Base-by-base conservation (phyloP, 1,140 invertebrate species). In the Physella acuta region DNA sequence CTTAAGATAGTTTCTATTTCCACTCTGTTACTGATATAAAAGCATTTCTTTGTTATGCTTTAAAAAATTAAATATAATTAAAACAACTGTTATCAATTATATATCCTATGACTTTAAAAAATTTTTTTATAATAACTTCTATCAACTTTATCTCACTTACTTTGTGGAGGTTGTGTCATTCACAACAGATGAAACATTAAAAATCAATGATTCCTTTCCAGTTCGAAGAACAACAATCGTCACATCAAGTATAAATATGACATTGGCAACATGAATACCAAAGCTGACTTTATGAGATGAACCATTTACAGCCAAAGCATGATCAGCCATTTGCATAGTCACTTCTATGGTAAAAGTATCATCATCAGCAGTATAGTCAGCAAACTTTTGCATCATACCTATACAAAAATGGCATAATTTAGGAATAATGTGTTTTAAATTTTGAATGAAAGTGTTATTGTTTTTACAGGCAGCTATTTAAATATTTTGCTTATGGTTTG, bases 241-340 rank as follows among this genome's bases (percentile, higher is more conserved):
- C 3, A 72, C 37, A 17, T 77, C 71, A 30, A 68, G 61, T 28
- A 77, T 69, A 49, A 73, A 65, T 24, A 78, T 73, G 58, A 59
- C 69, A 20, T 39, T 60, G 24, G 73, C 71, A n/a, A 76, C 59
- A 26, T 76, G 74, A 1, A 70, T 55, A n/a, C 75, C 75, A 28
- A 80, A 68, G 37, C 75, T 77, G 65, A 76, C 44, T 20, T 44
- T 61, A 34, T 75, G 59, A 14, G n/a, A 52, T 17, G 72, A 58
- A 20, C 49, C 51, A 16, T 75, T 26, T 4, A 49, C 44, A 24
- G 72, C 72, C 11, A 59, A 30, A 24, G 49, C 31, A 49, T 71
- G 70, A 68, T 83, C 81, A 20, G 72, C 70, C 63, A 83, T 68
- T 52, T 76, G 70, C 1, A 81, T 24, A 31, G 73, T 71, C 36